These are phyloP conservation scores for Sepioteuthis lessoniana DNA, from an alignment of 2,888 invertebrate genomes.

Conservation along the genomic window DNA sequence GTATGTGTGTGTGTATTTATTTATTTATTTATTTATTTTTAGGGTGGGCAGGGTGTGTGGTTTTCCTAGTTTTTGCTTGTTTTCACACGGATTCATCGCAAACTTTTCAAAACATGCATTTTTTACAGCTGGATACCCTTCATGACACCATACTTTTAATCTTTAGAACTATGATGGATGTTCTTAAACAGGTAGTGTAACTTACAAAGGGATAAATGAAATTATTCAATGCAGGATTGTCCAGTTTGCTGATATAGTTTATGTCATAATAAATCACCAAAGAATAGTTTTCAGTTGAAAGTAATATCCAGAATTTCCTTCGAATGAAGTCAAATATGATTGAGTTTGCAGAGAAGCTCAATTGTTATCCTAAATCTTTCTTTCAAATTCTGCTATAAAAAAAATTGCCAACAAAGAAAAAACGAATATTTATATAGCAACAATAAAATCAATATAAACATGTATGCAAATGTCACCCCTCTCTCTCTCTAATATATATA, in stretches of 20 bases:
- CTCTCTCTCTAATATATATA: too few relatives aligned
- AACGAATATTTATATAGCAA: not conserved
- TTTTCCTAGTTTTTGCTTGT: not conserved
- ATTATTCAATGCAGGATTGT: not conserved
- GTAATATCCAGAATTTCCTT: not conserved
- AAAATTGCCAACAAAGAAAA: not conserved
- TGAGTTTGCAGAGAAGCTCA: not conserved
- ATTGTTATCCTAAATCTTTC: not conserved
- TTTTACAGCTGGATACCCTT: not conserved
- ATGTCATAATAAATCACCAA: not conserved
- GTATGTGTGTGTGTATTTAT: too few relatives aligned
- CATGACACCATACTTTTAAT: not conserved
- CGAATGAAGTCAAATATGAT: not conserved
- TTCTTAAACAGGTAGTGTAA: not conserved
- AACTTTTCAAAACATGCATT: not conserved
- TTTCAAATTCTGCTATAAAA: not conserved
- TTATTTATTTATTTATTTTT: too few relatives aligned
- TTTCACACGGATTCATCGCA: not conserved
- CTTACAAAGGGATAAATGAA: not conserved
- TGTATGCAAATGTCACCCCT: too few relatives aligned
- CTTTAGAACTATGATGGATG: not conserved
- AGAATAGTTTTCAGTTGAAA: not conserved
- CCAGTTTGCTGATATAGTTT: not conserved
- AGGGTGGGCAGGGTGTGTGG: too few relatives aligned
- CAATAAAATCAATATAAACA: not conserved